phyloP scores from a whole-genome alignment of 2,797 vertebrate species.

The Vipera ursinii region DNA sequence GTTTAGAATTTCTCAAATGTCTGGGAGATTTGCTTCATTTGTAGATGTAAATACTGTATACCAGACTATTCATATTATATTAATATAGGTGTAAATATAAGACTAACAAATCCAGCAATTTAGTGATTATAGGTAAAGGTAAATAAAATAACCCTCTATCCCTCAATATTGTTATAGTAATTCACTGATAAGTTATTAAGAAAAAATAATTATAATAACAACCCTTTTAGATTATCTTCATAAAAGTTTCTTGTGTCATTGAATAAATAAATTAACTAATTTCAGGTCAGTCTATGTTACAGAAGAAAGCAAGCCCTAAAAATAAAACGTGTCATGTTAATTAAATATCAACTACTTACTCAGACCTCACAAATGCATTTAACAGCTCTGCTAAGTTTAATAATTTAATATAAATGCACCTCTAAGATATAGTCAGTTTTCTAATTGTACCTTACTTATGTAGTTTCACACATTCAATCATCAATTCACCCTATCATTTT shows the following conservation, averaged over 20 bases:
- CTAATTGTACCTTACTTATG: slow-evolving; percentile 35
- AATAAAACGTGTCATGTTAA: slow-evolving; percentile 41
- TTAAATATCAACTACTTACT: slow-evolving; percentile 41
- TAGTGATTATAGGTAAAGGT: neutral
- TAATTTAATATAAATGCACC: slow-evolving; percentile 37
- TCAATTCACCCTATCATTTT: neutral
- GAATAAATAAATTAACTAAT: slow-evolving; percentile 47
- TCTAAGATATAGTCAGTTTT: slow-evolving; percentile 20
- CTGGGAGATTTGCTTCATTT: neutral
- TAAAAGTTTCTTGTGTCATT: neutral
- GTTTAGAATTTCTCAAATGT: neutral
- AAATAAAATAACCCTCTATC: neutral
- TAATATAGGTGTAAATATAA: neutral
- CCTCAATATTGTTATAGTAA: neutral
- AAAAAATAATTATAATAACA: neutral
- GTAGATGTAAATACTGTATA: neutral
- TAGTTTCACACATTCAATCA: slow-evolving; percentile 12
- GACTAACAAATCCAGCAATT: neutral
- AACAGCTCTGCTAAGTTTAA: slow-evolving; percentile 18
- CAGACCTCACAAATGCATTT: slow-evolving; percentile 30
- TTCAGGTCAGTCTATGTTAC: slow-evolving; percentile 18
- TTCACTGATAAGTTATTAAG: neutral
- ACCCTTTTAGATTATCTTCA: neutral
- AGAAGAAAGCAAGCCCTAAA: slow-evolving; percentile 29
- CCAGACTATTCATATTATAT: neutral